Base-by-base conservation (phyloP, 2,113 vertebrate species). In the Cyanistes caeruleus region DNA sequence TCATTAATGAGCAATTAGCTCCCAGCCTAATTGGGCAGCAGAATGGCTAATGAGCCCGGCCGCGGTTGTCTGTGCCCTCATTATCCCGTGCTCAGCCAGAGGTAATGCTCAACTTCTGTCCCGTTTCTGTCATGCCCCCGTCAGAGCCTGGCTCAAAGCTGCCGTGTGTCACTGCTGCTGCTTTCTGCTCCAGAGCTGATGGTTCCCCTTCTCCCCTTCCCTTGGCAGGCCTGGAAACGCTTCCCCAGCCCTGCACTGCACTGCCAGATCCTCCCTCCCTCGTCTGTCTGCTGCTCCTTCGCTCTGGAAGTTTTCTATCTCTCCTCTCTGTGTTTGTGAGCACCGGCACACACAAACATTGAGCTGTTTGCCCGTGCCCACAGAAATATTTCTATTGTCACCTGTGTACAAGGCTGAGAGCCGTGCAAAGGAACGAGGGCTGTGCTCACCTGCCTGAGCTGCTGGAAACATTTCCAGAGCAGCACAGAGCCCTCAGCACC, bases 1-100 rank as follows among this genome's bases (percentile, higher is more conserved):
- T 97, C 75, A n/a, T 96, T 97, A 97, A 96, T 85, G 97, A 96
- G 97, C 97, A 97, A 97, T 97, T 97, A 97, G 96, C 93, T 96
- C 87, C 84, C 18, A 92, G 96, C 94, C 96, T 97, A 97, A 97
- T 97, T 97, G 97, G 97, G 96, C 97, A 97, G 97, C 76, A 86
- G 97, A 94, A 95, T 94, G 96, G 94, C 96, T 97, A 97, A 97
- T 96, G 97, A 96, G 95, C 92, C 90, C 87, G 70, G 93, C 84
- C 89, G 2, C 6, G 80, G 82, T 4, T 90, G 87, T 73, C 81
- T 70, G 90, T 94, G 92, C 96, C 95, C 96, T 97, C 96, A 94
- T 97, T 97, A 96, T 92, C 52, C 82, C 30, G 89, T 11, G 93
- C 96, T 97, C 95, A 93, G 95, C 79, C 95, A 75, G 96, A 44